Percentiles rank a stretch among this genome's conserved stretches.
Evolutionary conservation across 2,113 vertebrate genomes (phyloP).

Genomic region (Dasyurus viverrinus): DNA sequence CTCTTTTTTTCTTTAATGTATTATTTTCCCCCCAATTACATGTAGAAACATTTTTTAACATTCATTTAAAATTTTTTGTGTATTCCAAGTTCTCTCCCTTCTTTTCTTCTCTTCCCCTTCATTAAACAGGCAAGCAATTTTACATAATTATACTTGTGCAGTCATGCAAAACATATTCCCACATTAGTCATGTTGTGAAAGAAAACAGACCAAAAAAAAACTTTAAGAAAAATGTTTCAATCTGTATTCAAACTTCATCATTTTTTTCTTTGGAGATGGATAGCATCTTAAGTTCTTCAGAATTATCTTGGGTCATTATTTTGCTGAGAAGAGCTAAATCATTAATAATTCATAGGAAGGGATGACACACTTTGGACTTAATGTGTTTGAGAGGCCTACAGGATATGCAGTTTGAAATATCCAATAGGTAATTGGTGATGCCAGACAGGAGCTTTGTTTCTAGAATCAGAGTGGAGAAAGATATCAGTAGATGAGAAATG

Average conservation of each 20-base stretch:
- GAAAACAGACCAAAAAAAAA: neutral
- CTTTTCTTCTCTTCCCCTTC: too few species aligned
- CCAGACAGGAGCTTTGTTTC: neutral
- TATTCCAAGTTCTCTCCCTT: neutral
- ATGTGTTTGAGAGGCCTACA: neutral
- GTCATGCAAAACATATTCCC: neutral
- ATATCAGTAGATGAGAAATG: neutral
- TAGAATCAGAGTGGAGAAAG: neutral
- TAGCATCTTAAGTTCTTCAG: neutral
- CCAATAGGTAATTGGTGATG: neutral
- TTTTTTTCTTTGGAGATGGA: neutral
- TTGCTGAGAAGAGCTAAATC: too few species aligned
- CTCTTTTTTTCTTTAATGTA: neutral
- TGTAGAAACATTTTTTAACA: neutral
- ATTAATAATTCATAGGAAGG: neutral
- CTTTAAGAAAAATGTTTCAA: neutral
- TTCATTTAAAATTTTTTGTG: neutral
- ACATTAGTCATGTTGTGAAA: neutral
- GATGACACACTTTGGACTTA: neutral
- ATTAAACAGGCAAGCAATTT: neutral
- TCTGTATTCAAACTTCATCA: neutral
- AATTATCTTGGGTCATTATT: too few species aligned
- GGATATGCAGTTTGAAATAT: neutral
- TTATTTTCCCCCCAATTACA: neutral
- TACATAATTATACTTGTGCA: neutral